Base-by-base conservation (phyloP, 2,113 vertebrate genomes). In the Istiophorus platypterus region DNA sequence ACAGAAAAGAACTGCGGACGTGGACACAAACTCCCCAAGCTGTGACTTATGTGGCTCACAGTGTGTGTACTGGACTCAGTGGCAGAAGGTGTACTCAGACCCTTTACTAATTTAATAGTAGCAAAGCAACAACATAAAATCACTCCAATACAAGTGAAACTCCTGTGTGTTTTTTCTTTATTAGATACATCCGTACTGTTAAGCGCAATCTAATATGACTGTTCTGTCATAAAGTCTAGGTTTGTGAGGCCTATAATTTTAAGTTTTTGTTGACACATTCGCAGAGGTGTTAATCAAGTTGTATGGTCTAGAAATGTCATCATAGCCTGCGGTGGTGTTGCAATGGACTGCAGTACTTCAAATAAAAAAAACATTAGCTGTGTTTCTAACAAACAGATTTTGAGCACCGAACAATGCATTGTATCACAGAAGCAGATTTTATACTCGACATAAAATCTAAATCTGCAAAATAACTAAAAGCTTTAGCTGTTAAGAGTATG, bases 1-100 rank as follows among this genome's bases (percentile, higher is more conserved):
- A 76, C 39, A 59, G 45, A 70, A 49, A 14, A 39, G 59, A 75
- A 65, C n/a, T 82, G 67, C 67, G 87, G 78, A 87, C 72, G 57
- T 85, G 74, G 72, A 88, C 83, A 82, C 67, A 76, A 52, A 69
- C 77, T 71, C 29, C 22, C 56, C 7, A 13, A 52, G 31, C 51
- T 59, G 49, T 54, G 45, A 73, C 51, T 72, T 39, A 2, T 24
- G 59, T 18, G 41, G 18, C 45, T 65, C 37, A 49, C 41, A 56
- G 49, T 52, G 51, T 52, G 51, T 52, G 68, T 1, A 52, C 29
- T 58, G 41, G 41, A 41, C 34, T 72, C 47, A 27, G 39, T 62
- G 37, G 13, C 57, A 45, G 62, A 51, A 13, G 47, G 64, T 11
- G 24, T 17, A 42, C 76, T 70, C 45, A 20, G 26, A 67, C 52